These are phyloP conservation scores for Ceuthmochares aereus DNA, from an alignment of 2,113 vertebrate genomes.

Conservation along the genomic window DNA sequence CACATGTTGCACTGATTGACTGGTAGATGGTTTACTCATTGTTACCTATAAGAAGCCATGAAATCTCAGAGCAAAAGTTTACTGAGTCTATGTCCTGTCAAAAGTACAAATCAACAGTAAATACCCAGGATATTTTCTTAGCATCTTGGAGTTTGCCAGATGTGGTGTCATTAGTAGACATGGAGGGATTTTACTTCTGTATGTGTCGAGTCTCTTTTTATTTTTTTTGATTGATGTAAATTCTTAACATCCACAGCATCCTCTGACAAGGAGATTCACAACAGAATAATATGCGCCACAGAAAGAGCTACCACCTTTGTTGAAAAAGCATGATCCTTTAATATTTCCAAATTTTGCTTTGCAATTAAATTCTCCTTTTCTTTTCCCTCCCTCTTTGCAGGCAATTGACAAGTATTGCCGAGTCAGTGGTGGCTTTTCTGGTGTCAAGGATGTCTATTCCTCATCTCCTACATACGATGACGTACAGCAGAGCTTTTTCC, in stretches of 20 bases:
- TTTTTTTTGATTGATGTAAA: neutral
- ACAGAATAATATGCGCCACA: neutral
- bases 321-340: neutral
- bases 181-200: neutral
- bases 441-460: conserved; percentile 97
- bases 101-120: neutral
- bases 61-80: neutral
- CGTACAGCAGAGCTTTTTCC: conserved; percentile 99
- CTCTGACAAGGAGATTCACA: neutral
- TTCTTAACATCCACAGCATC: neutral
- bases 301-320: neutral
- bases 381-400: conserved; percentile 72
- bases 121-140: neutral
- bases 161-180: neutral
- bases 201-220: neutral
- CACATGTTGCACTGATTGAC: neutral
- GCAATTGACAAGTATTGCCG: conserved; percentile 97
- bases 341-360: neutral
- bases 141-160: neutral
- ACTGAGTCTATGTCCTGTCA: accelerated
- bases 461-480: conserved; percentile 93
- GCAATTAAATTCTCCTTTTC: neutral
- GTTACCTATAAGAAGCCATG: neutral
- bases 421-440: conserved; percentile 95
- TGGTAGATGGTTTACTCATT: neutral